Conservation (phyloP, 2,888 invertebrate genomes). For the Pharmacophagus antenor region DNA sequence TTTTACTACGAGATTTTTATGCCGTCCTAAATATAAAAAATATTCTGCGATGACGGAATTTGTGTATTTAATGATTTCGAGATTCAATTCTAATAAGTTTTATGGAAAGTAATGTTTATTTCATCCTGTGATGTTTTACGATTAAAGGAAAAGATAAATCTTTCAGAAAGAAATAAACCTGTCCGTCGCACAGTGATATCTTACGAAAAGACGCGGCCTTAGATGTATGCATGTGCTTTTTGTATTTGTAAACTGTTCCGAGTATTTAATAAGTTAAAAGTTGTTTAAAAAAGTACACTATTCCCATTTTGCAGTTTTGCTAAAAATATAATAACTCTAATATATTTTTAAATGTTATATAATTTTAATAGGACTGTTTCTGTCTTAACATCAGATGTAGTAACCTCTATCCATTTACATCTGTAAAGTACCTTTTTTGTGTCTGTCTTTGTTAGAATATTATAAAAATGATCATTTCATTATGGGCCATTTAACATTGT, state of each 20-base stretch:
- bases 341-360: no score
- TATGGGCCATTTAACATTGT: no score
- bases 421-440: no score
- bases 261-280: background rate
- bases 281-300: background rate
- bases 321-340: no score
- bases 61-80: background rate
- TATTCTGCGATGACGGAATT: background rate
- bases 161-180: constrained; percentile 13
- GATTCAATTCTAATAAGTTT: constrained; percentile 2
- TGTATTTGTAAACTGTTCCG: constrained; percentile 18
- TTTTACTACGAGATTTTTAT: no score
- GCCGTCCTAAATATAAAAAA: background rate
- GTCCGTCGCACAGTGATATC: constrained; percentile 15
- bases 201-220: constrained; percentile 1
- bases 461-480: no score
- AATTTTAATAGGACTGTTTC: no score
- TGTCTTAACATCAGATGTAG: no score
- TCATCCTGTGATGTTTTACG: constrained; percentile 9
- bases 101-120: constrained; percentile 17
- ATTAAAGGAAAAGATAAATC: constrained; percentile 16
- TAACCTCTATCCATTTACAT: no score
- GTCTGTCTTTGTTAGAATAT: no score
- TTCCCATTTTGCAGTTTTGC: no score
- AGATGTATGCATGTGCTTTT: constrained; percentile 16